These are phyloP conservation scores for Nesometra sesokonis DNA, from an alignment of 35 echinoderm and acorn worm species.

Conservation along the genomic window DNA sequence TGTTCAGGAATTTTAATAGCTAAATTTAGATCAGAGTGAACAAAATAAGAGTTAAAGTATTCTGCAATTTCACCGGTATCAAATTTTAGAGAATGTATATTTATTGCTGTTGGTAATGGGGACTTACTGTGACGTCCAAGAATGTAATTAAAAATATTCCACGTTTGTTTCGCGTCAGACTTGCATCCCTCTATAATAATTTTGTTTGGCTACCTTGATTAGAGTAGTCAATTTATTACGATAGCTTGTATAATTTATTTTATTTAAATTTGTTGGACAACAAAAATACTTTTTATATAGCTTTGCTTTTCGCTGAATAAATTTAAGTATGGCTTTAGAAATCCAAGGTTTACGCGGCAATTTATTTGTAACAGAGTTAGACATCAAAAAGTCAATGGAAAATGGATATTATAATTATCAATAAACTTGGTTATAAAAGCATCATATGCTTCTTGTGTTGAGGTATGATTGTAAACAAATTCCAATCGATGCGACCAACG, in stretches of 20 bases:
- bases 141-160: neutral
- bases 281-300: neutral
- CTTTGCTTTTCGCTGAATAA: neutral
- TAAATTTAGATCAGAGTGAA: constrained; percentile 12
- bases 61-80: constrained; percentile 2
- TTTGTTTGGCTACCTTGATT: neutral
- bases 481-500: neutral
- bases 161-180: neutral
- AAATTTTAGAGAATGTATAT: too few relatives aligned
- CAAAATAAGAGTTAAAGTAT: constrained; percentile 37
- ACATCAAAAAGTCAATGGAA: neutral
- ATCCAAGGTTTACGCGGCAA: neutral
- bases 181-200: neutral
- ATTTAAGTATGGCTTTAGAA: neutral
- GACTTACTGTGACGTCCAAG: neutral
- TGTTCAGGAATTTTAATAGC: constrained; percentile 7
- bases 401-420: neutral
- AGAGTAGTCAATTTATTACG: neutral
- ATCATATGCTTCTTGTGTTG: neutral
- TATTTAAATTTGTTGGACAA: neutral
- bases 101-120: too few relatives aligned
- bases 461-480: neutral
- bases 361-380: too few relatives aligned
- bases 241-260: neutral
- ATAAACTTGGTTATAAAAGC: neutral